Evolutionary conservation across 1,140 invertebrate genomes (phyloP), one percentile per base, ranked within the genome.

Genomic region (Glossosoma conforme): DNA sequence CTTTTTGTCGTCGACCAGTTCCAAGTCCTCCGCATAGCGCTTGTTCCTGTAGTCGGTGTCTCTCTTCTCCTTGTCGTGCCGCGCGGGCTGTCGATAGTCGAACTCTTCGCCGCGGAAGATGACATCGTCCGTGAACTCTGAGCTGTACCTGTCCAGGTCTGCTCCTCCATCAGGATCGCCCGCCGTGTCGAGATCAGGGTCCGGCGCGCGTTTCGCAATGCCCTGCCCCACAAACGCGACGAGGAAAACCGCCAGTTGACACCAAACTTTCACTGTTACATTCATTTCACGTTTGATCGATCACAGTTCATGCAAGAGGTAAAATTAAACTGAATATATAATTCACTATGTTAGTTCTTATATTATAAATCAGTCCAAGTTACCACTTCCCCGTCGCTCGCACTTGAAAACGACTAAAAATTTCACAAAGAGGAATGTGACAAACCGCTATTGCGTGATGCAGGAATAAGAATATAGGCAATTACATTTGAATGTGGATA

Each of bases 1-100:
- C 28, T 68, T 63, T 10, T 69, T 65, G 11, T 57, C 61, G 17
- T 62, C 44, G n/a, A 66, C 62, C 1, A 62, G 62, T 20, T 59
- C 64, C 21, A 62, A 63, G 36, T 59, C 62, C 46, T 59, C 63
- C n/a, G 66, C 48, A 15, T 25, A 36, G 10, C 32, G 21, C 28
- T 19, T 32, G 28, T 3, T 11, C 19, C 38, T 24, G 6, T 20
- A 18, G n/a, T 17, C 35, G 25, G 28, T 21, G 20, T 47, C 32
- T 20, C 40, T 30, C 14, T 44, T 56, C 14, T 49, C 44, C 37
- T 33, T 48, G 19, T 36, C 44, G 35, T 44, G 33, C 13, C 46
- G 25, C 17, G 11, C 25, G 9, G 33, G 13, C 5, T 10, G 19
- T 11, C 33, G 35, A 28, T 40, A 41, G 21, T 24, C 20, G 21